Conservation (phyloP, 2,888 invertebrate genomes). For the Ferdinandea cuprea region DNA sequence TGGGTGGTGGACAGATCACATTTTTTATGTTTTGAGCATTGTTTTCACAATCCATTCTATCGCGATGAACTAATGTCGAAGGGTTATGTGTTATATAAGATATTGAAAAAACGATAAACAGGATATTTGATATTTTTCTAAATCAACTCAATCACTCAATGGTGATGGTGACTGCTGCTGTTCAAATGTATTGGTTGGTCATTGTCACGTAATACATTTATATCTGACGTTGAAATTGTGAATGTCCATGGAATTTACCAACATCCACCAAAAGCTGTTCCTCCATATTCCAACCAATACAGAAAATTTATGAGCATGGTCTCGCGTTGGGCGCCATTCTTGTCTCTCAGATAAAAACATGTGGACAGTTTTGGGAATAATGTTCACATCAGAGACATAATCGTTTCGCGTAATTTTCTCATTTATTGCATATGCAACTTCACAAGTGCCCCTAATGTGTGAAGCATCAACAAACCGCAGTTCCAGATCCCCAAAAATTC, state of each 20-base stretch:
- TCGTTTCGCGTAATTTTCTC: no score
- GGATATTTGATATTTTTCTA: neutral
- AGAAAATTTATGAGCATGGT: no score
- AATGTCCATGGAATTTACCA: no score
- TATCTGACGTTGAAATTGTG: no score
- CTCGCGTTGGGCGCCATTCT: neutral
- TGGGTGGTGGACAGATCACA: slow-evolving; percentile 42
- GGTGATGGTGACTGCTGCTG: no score
- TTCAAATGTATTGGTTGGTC: no score
- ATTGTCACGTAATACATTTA: no score
- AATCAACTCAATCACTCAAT: neutral
- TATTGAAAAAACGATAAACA: neutral
- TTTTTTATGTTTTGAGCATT: slow-evolving; percentile 19
- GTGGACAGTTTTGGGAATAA: no score
- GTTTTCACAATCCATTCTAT: slow-evolving; percentile 18
- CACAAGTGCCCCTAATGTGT: neutral
- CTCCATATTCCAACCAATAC: no score
- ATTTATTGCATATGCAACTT: neutral
- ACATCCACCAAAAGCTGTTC: no score
- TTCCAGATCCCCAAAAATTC: neutral
- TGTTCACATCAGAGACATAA: no score
- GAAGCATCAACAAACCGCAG: neutral
- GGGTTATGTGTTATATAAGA: neutral
- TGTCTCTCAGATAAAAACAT: no score
- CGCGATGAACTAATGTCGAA: neutral